A percentile compares a stretch with the other conserved stretches of the same genome.
Conservation (phyloP, 1,140 invertebrate species). For the Thaumetopoea pityocampa region DNA sequence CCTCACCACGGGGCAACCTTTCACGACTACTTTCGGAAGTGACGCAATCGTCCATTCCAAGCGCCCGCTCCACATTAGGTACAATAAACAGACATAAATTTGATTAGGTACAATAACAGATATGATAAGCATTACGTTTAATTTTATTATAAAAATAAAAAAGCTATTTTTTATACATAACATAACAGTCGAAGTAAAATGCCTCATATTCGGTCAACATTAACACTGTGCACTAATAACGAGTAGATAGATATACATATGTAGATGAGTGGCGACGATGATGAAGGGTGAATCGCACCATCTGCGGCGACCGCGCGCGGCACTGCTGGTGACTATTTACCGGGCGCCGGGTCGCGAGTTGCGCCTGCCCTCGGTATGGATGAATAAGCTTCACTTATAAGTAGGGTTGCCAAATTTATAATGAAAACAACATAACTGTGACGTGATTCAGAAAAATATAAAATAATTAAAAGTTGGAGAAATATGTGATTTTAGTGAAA, state of each 20-base stretch:
- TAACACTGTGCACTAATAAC: slow-evolving; percentile 72
- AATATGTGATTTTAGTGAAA: no score
- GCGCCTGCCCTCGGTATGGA: no score
- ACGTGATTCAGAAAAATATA: no score
- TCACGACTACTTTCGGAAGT: slow-evolving; percentile 61
- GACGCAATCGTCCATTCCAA: slow-evolving; percentile 34
- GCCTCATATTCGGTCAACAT: slow-evolving; percentile 56
- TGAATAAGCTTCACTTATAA: no score
- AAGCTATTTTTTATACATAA: slow-evolving; percentile 66
- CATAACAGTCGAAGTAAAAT: slow-evolving; percentile 67
- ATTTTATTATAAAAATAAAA: slow-evolving; percentile 67
- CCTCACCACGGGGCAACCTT: slow-evolving; percentile 39
- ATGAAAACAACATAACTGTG: no score
- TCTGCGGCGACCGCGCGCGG: slow-evolving; percentile 27
- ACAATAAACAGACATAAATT: slow-evolving; percentile 41
- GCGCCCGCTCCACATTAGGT: slow-evolving; percentile 29
- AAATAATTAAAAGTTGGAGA: no score
- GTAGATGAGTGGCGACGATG: slow-evolving; percentile 49
- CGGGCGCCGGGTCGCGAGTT: slow-evolving; percentile 37
- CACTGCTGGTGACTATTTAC: slow-evolving; percentile 53
- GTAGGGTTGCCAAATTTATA: no score
- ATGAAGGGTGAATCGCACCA: slow-evolving; percentile 28
- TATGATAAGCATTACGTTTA: slow-evolving; percentile 60
- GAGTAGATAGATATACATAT: no score
- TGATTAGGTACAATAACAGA: no score